A percentile compares a stretch with the other conserved stretches of the same genome.
phyloP scores from a whole-genome alignment of 2,113 vertebrate species.

The Theristicus caerulescens region DNA sequence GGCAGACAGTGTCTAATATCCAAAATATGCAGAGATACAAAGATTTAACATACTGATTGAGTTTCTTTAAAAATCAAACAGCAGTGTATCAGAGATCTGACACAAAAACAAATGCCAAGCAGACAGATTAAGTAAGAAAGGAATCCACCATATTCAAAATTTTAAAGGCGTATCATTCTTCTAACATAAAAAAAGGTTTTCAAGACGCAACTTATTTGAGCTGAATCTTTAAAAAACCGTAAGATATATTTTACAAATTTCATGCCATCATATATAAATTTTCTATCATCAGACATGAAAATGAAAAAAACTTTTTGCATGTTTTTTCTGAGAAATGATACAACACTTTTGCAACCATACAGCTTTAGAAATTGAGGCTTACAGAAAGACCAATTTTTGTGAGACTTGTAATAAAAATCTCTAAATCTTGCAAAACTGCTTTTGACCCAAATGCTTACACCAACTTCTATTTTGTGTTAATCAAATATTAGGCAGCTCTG shows the following conservation, averaged over 20 bases:
- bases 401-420: background rate
- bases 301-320: background rate
- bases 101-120: background rate
- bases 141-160: background rate
- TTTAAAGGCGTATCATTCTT: background rate
- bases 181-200: background rate
- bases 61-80: background rate
- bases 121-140: background rate
- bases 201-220: background rate
- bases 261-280: background rate
- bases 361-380: background rate
- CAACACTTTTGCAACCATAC: background rate
- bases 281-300: background rate
- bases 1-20: background rate
- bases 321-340: background rate
- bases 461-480: background rate
- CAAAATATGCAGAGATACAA: background rate
- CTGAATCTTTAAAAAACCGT: background rate
- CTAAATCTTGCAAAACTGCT: background rate
- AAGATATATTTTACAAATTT: background rate
- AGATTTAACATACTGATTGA: background rate
- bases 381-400: background rate
- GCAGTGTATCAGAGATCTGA: background rate
- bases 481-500: background rate
- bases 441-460: background rate